Conservation (phyloP, 1,140 invertebrate genomes). For the Pogonomyrmex californicus region DNA sequence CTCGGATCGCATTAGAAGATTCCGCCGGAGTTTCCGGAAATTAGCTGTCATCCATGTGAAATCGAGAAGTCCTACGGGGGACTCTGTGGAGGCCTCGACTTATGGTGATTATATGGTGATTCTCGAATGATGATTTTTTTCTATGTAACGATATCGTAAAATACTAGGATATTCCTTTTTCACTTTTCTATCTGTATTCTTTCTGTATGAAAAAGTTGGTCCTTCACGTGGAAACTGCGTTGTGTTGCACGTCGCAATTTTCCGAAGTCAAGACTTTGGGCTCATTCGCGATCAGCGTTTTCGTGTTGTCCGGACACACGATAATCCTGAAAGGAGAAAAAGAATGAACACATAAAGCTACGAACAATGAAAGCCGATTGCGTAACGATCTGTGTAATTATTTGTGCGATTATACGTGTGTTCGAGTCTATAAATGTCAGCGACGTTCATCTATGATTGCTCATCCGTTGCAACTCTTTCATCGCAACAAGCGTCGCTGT, state of each 20-base stretch:
- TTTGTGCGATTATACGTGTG: background rate
- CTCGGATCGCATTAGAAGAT: constrained; percentile 22
- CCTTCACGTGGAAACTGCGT: constrained; percentile 78
- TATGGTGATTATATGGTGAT: background rate
- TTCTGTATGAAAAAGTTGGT: no score
- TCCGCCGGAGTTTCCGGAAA: constrained; percentile 29
- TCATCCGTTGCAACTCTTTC: background rate
- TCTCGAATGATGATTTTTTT: background rate
- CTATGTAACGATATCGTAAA: background rate
- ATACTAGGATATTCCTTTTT: background rate
- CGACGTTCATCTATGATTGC: background rate
- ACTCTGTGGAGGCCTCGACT: background rate
- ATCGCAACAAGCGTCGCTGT: background rate
- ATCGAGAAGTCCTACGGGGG: background rate
- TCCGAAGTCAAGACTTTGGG: constrained; percentile 82
- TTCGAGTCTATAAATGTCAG: background rate
- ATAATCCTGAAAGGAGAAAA: constrained; percentile 82
- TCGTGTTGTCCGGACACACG: constrained; percentile 82
- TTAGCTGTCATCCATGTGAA: constrained; percentile 9
- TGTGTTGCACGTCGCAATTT: constrained; percentile 79
- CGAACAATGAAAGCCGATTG: background rate
- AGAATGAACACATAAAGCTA: constrained; percentile 64
- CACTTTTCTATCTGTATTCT: no score
- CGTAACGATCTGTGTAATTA: constrained; percentile 1
- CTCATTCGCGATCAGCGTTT: constrained; percentile 82